phyloP scores from a whole-genome alignment of 2,113 vertebrate species.

The Grus americana region DNA sequence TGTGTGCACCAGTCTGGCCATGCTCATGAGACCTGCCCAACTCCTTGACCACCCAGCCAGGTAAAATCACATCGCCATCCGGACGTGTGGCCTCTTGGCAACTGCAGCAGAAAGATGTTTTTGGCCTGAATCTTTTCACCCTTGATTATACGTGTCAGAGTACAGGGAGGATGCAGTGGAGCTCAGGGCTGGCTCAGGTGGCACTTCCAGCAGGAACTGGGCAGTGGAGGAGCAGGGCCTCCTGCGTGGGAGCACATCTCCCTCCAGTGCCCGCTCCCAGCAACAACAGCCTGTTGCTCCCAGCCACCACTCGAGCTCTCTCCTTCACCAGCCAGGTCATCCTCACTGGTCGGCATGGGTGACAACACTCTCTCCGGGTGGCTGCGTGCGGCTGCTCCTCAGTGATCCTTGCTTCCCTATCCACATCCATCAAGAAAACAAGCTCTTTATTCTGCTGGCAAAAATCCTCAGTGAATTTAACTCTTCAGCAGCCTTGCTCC shows the following conservation, averaged over 20 bases:
- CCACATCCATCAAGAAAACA: not conserved
- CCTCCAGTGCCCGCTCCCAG: conserved; percentile 52
- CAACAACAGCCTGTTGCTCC: conserved; percentile 53
- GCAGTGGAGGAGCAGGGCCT: not conserved
- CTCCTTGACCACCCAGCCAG: not conserved
- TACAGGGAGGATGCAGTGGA: accelerated
- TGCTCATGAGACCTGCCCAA: not conserved
- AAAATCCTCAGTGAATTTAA: not conserved
- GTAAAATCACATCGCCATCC: not conserved
- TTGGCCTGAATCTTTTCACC: not conserved
- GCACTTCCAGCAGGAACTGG: not conserved
- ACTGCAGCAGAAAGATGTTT: not conserved
- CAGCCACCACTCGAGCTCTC: not conserved
- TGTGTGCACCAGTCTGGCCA: accelerated
- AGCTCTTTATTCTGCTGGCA: not conserved
- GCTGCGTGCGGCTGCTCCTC: not conserved
- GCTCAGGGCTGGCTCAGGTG: not conserved
- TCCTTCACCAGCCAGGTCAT: not conserved
- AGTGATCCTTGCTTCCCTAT: not conserved
- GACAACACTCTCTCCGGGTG: not conserved
- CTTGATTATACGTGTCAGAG: not conserved
- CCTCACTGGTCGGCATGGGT: not conserved
- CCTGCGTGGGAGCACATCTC: conserved; percentile 35
- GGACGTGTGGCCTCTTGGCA: not conserved
- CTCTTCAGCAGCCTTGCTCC: not conserved